Evolutionary conservation across 2,797 vertebrate genomes (phyloP).

Genomic region (Takifugu rubripes): DNA sequence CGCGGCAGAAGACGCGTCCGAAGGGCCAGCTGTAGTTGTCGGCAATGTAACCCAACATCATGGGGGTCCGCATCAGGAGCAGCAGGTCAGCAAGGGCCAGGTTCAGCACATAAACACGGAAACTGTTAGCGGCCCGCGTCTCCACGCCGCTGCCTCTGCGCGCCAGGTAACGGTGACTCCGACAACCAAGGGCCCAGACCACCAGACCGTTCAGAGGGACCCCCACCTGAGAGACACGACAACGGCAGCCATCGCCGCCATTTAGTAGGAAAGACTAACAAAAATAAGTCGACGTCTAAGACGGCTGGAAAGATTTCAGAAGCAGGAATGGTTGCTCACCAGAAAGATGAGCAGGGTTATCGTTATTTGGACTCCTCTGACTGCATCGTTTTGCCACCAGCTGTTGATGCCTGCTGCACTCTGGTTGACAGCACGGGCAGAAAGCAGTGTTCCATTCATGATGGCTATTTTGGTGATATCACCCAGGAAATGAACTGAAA

Average conservation of each 20-base stretch:
- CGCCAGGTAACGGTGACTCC: conserved; percentile 32
- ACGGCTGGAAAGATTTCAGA: not conserved
- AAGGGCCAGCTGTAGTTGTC: conserved; percentile 70
- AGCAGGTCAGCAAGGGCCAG: conserved; percentile 77
- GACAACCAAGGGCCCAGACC: conserved; percentile 72
- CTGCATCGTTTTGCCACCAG: conserved; percentile 1
- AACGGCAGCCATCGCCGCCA: not conserved
- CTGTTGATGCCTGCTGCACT: conserved; percentile 4
- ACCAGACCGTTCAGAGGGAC: conserved; percentile 72
- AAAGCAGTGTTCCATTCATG: conserved; percentile 24
- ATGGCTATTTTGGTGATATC: conserved; percentile 14
- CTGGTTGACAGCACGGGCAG: not conserved
- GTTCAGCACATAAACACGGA: conserved; percentile 77
- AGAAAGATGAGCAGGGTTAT: conserved; percentile 64
- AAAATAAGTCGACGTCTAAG: not conserved
- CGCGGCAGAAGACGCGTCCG: conserved; percentile 45
- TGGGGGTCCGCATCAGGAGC: conserved; percentile 69
- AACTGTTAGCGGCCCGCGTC: conserved; percentile 70
- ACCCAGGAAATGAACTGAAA: conserved; percentile 18
- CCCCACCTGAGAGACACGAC: conserved; percentile 59
- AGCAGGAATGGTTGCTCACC: conserved; percentile 44
- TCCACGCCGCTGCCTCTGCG: conserved; percentile 52
- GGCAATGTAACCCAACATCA: conserved; percentile 71
- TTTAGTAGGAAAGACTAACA: not conserved
- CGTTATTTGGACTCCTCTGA: conserved; percentile 57